A percentile compares a stretch with the other conserved stretches of the same genome.
Evolutionary conservation across 2,888 invertebrate species (phyloP).

Genomic region (Tridacna gigas): DNA sequence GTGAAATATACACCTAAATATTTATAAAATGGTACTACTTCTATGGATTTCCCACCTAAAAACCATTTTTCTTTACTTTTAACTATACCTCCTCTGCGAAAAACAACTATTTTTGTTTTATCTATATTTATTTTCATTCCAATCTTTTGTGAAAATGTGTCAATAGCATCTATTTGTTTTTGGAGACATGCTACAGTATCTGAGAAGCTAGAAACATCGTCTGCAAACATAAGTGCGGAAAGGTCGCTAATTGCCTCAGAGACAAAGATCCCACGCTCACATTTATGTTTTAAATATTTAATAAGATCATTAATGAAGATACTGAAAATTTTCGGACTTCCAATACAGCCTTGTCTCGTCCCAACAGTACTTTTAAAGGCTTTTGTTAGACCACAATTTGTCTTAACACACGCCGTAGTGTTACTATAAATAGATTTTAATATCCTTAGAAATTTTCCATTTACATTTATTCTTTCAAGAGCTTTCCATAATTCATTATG

Average conservation of each 20-base stretch:
- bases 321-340: conserved; percentile 16
- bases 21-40: conserved; percentile 16
- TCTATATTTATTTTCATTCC: conserved; percentile 20
- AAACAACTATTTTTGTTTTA: conserved; percentile 10
- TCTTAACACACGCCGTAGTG: neutral
- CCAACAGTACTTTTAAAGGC: conserved; percentile 11
- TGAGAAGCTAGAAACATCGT: conserved; percentile 14
- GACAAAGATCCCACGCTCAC: conserved; percentile 15
- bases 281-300: conserved; percentile 20
- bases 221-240: conserved; percentile 13
- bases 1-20: conserved; percentile 28
- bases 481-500: conserved; percentile 30
- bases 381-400: neutral
- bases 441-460: conserved; percentile 17
- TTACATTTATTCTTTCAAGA: conserved; percentile 6
- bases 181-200: conserved; percentile 12
- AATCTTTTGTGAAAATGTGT: conserved; percentile 10
- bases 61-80: conserved; percentile 18
- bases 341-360: conserved; percentile 18
- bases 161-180: conserved; percentile 17
- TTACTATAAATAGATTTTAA: conserved; percentile 24
- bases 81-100: conserved; percentile 14
- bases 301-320: conserved; percentile 24
- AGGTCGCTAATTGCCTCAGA: conserved; percentile 3
- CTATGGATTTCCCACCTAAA: conserved; percentile 8